Conservation (phyloP, 1,140 invertebrate genomes). For the Chionoecetes opilio region DNA sequence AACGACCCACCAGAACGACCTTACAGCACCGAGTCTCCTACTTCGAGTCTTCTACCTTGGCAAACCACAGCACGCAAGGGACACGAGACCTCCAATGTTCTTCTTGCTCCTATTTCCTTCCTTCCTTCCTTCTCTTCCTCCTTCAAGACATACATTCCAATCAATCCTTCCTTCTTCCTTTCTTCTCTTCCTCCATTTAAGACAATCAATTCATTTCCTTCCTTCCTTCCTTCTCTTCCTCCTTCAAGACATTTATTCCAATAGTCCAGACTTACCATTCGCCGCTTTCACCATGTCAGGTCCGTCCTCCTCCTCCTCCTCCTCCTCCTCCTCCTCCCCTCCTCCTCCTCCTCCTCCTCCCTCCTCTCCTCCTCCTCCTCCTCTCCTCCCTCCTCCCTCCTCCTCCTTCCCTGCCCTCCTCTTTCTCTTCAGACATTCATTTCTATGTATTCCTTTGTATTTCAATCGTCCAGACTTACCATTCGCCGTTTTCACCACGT, state of each 20-base stretch:
- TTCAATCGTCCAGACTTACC: neutral
- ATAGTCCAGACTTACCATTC: too few species aligned
- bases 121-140: neutral
- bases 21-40: too few species aligned
- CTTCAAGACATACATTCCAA: too few species aligned
- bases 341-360: too few species aligned
- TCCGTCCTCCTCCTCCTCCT: too few species aligned
- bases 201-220: neutral
- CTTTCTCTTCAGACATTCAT: neutral
- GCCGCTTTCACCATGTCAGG: too few species aligned
- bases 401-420: neutral
- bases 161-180: too few species aligned
- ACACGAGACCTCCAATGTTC: neutral
- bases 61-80: too few species aligned
- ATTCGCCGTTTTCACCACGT: constrained; percentile 69
- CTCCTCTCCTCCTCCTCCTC: neutral
- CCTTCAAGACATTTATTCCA: too few species aligned
- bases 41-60: too few species aligned
- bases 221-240: neutral
- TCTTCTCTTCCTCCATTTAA: neutral
- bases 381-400: neutral
- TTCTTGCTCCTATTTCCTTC: neutral
- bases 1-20: too few species aligned
- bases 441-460: neutral
- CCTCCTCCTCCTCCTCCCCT: too few species aligned